phyloP scores from a whole-genome alignment of 2,113 vertebrate genomes.

The Strix aluco region DNA sequence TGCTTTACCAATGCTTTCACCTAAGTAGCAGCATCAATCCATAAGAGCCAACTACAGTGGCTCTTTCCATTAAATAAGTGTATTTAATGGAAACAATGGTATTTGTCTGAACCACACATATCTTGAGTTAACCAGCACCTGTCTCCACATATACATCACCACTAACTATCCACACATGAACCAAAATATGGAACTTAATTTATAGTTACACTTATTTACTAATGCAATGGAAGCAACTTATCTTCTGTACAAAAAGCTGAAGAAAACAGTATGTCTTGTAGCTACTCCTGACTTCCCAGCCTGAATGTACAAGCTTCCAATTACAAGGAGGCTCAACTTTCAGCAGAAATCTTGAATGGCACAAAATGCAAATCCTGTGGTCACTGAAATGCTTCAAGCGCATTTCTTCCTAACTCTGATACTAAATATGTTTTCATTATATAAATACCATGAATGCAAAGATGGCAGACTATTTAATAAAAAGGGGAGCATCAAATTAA shows the following conservation, averaged over 20 bases:
- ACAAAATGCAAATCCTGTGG: fast-evolving
- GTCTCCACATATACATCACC: background rate
- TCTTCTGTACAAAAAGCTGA: background rate
- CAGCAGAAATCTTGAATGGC: background rate
- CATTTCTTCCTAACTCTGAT: background rate
- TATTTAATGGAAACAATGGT: background rate
- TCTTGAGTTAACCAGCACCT: background rate
- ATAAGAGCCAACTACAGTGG: background rate
- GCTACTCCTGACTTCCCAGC: background rate
- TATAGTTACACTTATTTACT: background rate
- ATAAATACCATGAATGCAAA: background rate
- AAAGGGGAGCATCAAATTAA: background rate
- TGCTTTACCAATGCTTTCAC: background rate
- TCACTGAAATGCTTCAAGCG: background rate
- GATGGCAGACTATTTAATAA: background rate
- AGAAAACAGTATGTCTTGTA: background rate
- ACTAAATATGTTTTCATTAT: background rate
- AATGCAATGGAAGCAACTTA: background rate
- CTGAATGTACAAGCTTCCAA: background rate
- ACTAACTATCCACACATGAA: background rate
- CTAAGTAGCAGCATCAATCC: background rate
- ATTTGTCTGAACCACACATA: background rate
- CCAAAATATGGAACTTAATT: background rate
- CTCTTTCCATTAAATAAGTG: background rate
- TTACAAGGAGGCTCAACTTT: background rate